Conservation (phyloP, 2,113 vertebrate genomes). For the Hemibagrus wyckioides region DNA sequence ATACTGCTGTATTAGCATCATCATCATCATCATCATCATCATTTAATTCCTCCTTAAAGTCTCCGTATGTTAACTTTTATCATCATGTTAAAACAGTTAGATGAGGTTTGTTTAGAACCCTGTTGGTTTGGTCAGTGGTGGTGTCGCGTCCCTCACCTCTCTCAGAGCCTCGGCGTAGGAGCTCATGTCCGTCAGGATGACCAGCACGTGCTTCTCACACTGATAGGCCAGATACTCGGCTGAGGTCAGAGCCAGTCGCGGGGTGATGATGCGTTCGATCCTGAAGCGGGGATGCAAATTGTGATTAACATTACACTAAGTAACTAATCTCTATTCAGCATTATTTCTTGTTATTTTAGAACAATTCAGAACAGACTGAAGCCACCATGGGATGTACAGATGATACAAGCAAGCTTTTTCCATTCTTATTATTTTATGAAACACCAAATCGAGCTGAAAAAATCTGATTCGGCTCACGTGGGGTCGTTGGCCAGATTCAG, state of each 20-base stretch:
- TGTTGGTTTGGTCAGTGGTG: not conserved
- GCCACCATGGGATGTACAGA: not conserved
- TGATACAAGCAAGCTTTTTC: not conserved
- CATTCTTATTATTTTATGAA: not conserved
- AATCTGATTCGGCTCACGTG: slow-evolving; percentile 67
- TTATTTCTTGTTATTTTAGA: not conserved
- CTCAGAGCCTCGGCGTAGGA: slow-evolving; percentile 81
- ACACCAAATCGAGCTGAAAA: not conserved
- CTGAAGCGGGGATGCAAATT: slow-evolving; percentile 56
- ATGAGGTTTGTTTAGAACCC: not conserved
- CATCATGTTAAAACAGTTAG: not conserved
- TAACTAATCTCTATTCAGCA: not conserved
- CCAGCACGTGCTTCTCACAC: slow-evolving; percentile 82
- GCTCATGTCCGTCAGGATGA: slow-evolving; percentile 84
- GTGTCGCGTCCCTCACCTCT: slow-evolving; percentile 67
- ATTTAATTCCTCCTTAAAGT: not conserved
- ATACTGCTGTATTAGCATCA: too few relatives aligned
- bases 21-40: too few relatives aligned
- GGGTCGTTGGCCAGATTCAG: slow-evolving; percentile 82
- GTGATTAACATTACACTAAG: not conserved
- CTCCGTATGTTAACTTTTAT: not conserved
- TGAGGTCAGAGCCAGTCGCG: slow-evolving; percentile 77
- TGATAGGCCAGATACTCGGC: slow-evolving; percentile 83
- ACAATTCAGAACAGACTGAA: not conserved
- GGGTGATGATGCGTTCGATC: slow-evolving; percentile 82